A percentile compares a stretch with the other conserved stretches of the same genome.
Evolutionary conservation across 2,113 vertebrate species (phyloP).

Genomic region (Odontesthes bonariensis): DNA sequence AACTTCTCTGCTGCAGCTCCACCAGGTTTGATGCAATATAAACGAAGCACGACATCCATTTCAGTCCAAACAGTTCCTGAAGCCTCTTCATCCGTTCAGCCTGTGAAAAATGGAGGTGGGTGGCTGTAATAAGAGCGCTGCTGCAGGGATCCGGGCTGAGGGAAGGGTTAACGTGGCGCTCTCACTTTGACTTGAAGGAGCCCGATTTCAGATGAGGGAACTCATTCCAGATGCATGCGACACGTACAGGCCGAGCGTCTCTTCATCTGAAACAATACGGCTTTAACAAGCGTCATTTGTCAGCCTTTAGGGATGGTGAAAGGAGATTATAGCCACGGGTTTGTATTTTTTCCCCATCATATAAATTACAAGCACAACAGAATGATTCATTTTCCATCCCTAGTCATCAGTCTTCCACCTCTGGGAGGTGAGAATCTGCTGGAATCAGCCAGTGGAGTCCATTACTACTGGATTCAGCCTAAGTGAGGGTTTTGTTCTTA

Average conservation of each 20-base stretch:
- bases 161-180: slow-evolving; percentile 24
- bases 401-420: slow-evolving; percentile 30
- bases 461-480: neutral
- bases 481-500: neutral
- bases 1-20: neutral
- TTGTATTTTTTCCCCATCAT: slow-evolving; percentile 19
- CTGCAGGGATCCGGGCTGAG: neutral
- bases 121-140: slow-evolving; percentile 6
- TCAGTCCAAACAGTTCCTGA: neutral
- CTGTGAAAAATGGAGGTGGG: neutral
- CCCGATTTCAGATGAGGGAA: neutral
- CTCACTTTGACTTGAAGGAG: neutral
- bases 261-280: slow-evolving; percentile 13
- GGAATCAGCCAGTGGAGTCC: neutral
- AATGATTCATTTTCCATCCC: slow-evolving; percentile 22
- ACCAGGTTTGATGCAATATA: neutral
- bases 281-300: slow-evolving; percentile 39
- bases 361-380: slow-evolving; percentile 22
- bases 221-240: neutral
- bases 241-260: slow-evolving; percentile 10
- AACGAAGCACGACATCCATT: neutral
- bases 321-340: slow-evolving; percentile 23
- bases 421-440: neutral
- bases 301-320: slow-evolving; percentile 22
- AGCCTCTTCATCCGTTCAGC: slow-evolving; percentile 4